Percentiles rank a stretch among this genome's conserved stretches.
These are phyloP conservation scores for Clarias magur DNA, from an alignment of 2,113 vertebrate species.

Conservation along the genomic window DNA sequence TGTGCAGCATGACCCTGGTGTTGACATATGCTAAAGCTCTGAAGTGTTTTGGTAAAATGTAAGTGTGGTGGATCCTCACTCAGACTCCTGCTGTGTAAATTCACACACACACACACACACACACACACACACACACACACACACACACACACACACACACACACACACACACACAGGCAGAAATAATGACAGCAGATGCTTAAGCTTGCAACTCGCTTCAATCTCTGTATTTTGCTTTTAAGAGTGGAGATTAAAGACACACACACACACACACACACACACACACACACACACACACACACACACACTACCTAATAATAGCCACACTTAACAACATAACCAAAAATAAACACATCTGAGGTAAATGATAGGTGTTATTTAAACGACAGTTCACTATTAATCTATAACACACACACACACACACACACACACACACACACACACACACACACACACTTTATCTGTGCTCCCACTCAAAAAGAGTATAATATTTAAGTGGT, in stretches of 20 bases:
- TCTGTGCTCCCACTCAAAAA: background rate
- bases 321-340: background rate
- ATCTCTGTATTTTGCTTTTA: background rate
- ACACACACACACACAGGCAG: background rate
- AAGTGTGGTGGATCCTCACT: background rate
- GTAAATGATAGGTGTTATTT: background rate
- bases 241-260: too few species aligned
- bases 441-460: background rate
- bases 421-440: slow-evolving; percentile 18
- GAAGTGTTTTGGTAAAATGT: background rate
- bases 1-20: background rate
- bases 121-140: background rate
- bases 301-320: slow-evolving; percentile 15
- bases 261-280: slow-evolving; percentile 15
- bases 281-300: slow-evolving; percentile 5
- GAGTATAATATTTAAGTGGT: background rate
- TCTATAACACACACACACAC: slow-evolving; percentile 10
- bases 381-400: background rate
- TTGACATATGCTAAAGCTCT: background rate
- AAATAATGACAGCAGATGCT: background rate
- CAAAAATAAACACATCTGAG: background rate
- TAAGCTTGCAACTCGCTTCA: background rate
- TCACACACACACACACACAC: background rate
- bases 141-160: background rate
- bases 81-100: background rate